Percentiles rank a stretch among this genome's conserved stretches.
These are phyloP conservation scores for Rhinichthys osculus DNA, from an alignment of 2,797 vertebrate genomes.

Conservation along the genomic window DNA sequence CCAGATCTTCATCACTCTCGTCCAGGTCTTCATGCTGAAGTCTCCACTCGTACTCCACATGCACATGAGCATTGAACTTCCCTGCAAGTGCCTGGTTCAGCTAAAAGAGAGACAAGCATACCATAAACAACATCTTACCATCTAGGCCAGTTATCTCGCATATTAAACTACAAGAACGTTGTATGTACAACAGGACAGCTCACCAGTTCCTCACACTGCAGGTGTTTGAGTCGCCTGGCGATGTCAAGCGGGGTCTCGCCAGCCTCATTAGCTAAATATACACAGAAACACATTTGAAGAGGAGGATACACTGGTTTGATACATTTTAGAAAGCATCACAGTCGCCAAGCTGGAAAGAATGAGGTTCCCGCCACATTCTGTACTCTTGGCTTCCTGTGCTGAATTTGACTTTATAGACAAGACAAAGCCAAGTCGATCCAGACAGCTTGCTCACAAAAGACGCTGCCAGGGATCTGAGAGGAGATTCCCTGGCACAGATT, in stretches of 20 bases:
- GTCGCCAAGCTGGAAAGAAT: background rate
- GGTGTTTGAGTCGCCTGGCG: slow-evolving; percentile 90
- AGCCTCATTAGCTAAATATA: slow-evolving; percentile 88
- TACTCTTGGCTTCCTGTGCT: background rate
- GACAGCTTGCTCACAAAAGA: slow-evolving; percentile 38
- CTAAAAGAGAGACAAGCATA: slow-evolving; percentile 70
- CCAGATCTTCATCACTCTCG: slow-evolving; percentile 96
- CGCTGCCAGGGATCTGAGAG: slow-evolving; percentile 8
- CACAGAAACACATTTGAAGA: background rate
- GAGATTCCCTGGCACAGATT: slow-evolving; percentile 38
- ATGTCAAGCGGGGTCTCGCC: slow-evolving; percentile 97
- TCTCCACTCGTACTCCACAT: slow-evolving; percentile 98
- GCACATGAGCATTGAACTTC: slow-evolving; percentile 95
- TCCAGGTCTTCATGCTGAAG: slow-evolving; percentile 95
- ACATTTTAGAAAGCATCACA: background rate
- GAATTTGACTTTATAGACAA: background rate
- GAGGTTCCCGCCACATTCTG: background rate
- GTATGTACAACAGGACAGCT: slow-evolving; percentile 63
- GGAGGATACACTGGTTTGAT: background rate
- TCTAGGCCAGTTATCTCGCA: background rate
- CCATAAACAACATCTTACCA: background rate
- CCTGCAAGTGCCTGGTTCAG: slow-evolving; percentile 92
- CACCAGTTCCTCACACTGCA: slow-evolving; percentile 97
- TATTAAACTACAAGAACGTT: background rate
- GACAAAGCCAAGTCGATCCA: slow-evolving; percentile 23